Percentiles rank a stretch among this genome's conserved stretches.
These are phyloP conservation scores for Phasia obesa DNA, from an alignment of 2,888 invertebrate species.

Conservation along the genomic window DNA sequence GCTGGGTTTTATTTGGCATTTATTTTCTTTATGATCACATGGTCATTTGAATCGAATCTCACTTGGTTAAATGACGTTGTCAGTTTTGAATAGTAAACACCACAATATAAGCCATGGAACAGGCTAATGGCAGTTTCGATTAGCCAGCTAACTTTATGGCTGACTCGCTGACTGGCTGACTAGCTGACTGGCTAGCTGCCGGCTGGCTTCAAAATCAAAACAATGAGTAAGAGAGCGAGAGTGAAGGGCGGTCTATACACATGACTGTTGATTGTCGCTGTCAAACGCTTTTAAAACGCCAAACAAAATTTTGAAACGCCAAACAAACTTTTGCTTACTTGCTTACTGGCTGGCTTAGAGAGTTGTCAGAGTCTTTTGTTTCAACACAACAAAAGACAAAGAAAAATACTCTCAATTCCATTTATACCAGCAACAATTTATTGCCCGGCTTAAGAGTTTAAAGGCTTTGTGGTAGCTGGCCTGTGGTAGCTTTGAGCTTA, in stretches of 20 bases:
- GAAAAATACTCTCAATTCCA: slow-evolving; percentile 65
- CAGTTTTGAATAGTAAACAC: slow-evolving; percentile 62
- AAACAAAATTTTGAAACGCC: slow-evolving; percentile 80
- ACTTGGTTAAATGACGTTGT: slow-evolving; percentile 65
- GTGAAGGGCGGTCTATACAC: slow-evolving; percentile 62
- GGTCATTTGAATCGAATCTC: slow-evolving; percentile 53
- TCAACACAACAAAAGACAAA: slow-evolving; percentile 45
- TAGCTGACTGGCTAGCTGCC: too few species aligned
- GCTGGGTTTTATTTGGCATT: slow-evolving; percentile 49
- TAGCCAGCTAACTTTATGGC: slow-evolving; percentile 26
- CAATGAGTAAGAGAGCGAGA: slow-evolving; percentile 12
- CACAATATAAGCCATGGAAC: slow-evolving; percentile 37
- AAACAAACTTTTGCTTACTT: too few species aligned
- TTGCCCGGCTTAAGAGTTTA: slow-evolving; percentile 53
- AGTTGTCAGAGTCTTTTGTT: slow-evolving; percentile 60
- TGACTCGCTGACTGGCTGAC: slow-evolving; percentile 3
- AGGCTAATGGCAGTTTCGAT: slow-evolving; percentile 33
- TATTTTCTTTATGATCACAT: slow-evolving; percentile 60
- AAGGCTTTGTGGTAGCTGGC: slow-evolving; percentile 41
- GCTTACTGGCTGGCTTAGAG: slow-evolving; percentile 52
- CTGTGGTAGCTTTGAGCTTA: neutral
- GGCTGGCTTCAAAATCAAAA: slow-evolving; percentile 9
- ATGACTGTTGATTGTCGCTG: slow-evolving; percentile 75
- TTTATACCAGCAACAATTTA: slow-evolving; percentile 55
- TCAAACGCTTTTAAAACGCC: slow-evolving; percentile 81